These are phyloP conservation scores for Paragorgia papillata DNA, from an alignment of 92 coral and sea anemone genomes.

Conservation along the genomic window DNA sequence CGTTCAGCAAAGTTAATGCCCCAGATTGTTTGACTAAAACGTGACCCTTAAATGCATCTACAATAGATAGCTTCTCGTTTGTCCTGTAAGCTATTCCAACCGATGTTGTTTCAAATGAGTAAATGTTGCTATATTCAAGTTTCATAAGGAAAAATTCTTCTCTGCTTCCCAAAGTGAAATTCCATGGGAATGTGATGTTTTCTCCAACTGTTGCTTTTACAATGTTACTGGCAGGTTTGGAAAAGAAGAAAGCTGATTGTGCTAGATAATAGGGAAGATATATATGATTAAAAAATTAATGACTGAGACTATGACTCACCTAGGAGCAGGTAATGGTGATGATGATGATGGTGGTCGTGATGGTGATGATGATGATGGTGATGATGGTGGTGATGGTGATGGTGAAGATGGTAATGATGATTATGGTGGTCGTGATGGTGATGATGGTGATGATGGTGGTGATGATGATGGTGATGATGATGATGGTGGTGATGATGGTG, in stretches of 20 bases:
- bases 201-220: slow-evolving; percentile 17
- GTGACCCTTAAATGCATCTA: neutral
- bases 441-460: too few relatives aligned
- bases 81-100: slow-evolving; percentile 5
- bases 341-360: too few relatives aligned
- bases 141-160: neutral
- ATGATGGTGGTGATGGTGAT: too few relatives aligned
- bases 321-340: too few relatives aligned
- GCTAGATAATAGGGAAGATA: slow-evolving; percentile 3
- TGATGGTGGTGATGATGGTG: too few relatives aligned
- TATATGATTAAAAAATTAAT: too few relatives aligned
- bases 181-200: slow-evolving; percentile 23
- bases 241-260: neutral
- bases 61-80: neutral
- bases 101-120: slow-evolving; percentile 1
- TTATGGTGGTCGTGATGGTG: too few relatives aligned
- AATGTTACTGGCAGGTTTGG: neutral
- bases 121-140: slow-evolving; percentile 6
- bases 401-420: too few relatives aligned
- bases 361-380: too few relatives aligned
- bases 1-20: slow-evolving; percentile 4
- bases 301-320: too few relatives aligned
- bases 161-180: neutral
- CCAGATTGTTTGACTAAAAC: neutral
- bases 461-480: too few relatives aligned